Evolutionary conservation across 2,113 vertebrate genomes (phyloP).

Genomic region (Campylomormyrus numenius): DNA sequence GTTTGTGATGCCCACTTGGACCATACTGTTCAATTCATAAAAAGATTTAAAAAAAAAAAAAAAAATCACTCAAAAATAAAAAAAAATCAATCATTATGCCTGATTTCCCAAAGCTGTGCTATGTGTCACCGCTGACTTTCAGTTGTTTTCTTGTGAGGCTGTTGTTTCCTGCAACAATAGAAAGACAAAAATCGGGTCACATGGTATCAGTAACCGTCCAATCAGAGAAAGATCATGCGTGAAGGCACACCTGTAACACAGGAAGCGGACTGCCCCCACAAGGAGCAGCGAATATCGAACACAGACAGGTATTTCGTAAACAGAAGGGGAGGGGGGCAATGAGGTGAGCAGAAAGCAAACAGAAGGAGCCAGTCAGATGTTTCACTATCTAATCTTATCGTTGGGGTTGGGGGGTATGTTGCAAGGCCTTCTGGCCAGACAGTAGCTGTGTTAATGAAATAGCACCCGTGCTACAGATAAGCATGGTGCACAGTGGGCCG

Average conservation of each 20-base stretch:
- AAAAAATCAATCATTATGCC: conserved; percentile 15
- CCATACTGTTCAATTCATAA: conserved; percentile 32
- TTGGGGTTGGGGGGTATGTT: conserved; percentile 35
- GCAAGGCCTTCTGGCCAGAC: conserved; percentile 45
- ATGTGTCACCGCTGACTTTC: conserved; percentile 35
- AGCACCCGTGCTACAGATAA: conserved; percentile 45
- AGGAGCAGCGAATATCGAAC: not conserved
- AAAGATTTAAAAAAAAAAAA: not conserved
- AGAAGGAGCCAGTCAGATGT: not conserved
- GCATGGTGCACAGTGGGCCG: not conserved
- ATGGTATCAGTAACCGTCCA: not conserved
- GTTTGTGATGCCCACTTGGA: conserved; percentile 53
- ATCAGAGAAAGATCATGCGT: not conserved
- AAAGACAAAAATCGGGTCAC: conserved; percentile 8
- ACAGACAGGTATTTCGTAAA: not conserved
- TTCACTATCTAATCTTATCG: conserved; percentile 52
- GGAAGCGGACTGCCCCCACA: not conserved
- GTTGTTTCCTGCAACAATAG: conserved; percentile 57
- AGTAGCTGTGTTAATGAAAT: conserved; percentile 37
- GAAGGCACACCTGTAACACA: not conserved
- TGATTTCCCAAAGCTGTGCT: conserved; percentile 34
- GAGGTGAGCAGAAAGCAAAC: conserved; percentile 29
- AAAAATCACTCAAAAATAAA: not conserved
- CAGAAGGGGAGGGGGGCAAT: not conserved
- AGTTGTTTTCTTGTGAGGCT: conserved; percentile 86